Conservation (phyloP, 2,113 vertebrate genomes). For the Spermophilus dauricus region DNA sequence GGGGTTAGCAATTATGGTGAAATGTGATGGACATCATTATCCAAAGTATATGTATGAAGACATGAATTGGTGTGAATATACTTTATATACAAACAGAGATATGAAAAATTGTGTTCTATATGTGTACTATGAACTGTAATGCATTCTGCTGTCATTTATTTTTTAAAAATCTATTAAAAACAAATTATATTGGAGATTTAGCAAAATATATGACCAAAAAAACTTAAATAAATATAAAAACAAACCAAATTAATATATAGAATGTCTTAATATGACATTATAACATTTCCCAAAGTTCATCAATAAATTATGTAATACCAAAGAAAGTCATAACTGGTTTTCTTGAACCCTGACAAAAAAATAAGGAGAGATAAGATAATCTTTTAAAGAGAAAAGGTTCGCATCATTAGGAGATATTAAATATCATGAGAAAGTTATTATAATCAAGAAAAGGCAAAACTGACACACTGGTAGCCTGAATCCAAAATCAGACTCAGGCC, state of each 20-base stretch:
- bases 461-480: neutral
- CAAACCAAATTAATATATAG: neutral
- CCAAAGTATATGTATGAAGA: too few species aligned
- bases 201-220: neutral
- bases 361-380: neutral
- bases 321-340: neutral
- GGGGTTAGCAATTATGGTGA: too few species aligned
- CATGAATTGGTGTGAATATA: too few species aligned
- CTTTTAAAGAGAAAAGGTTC: neutral
- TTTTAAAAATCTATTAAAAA: too few species aligned
- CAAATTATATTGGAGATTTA: neutral
- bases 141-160: too few species aligned
- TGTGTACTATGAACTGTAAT: too few species aligned
- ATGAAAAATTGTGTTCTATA: too few species aligned
- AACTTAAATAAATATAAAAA: slow-evolving; percentile 27
- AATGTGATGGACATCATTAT: too few species aligned
- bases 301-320: neutral
- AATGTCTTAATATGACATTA: neutral
- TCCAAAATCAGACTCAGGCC: neutral
- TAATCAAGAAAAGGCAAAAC: neutral
- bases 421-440: neutral
- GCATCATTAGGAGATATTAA: neutral
- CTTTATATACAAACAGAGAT: too few species aligned
- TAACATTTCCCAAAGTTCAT: neutral
- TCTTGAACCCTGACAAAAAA: neutral